These are phyloP conservation scores for Cyclophora punctaria DNA, from an alignment of 2,888 invertebrate species.

Conservation along the genomic window DNA sequence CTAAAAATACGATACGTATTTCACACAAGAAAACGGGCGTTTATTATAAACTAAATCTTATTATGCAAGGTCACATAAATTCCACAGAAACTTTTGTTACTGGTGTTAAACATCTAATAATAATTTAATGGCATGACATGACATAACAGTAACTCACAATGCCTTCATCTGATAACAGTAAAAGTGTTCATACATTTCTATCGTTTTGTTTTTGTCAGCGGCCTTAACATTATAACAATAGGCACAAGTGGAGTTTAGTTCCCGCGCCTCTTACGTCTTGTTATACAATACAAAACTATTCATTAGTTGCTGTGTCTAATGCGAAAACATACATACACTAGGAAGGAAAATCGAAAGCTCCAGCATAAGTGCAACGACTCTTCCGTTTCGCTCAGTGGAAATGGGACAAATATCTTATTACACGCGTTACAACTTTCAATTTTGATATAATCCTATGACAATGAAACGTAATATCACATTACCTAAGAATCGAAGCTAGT, in stretches of 20 bases:
- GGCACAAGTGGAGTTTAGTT: conserved; percentile 51
- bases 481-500: conserved; percentile 8
- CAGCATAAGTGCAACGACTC: conserved; percentile 21
- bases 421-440: conserved; percentile 30
- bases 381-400: conserved; percentile 35
- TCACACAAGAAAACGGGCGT: no score
- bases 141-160: no score
- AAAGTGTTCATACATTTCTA: not conserved
- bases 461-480: conserved; percentile 32
- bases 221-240: conserved; percentile 70
- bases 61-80: no score
- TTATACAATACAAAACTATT: conserved; percentile 61
- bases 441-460: conserved; percentile 30
- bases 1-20: no score
- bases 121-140: no score
- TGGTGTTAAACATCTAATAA: no score
- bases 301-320: conserved; percentile 38
- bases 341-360: conserved; percentile 44
- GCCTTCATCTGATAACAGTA: no score
- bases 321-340: conserved; percentile 33
- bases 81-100: no score
- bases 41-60: no score
- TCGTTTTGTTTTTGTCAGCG: conserved; percentile 39
- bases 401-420: conserved; percentile 34
- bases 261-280: conserved; percentile 65